Percentiles rank a stretch among this genome's conserved stretches.
Conservation (phyloP, 2,888 invertebrate species). For the Aleiodes alternator region DNA sequence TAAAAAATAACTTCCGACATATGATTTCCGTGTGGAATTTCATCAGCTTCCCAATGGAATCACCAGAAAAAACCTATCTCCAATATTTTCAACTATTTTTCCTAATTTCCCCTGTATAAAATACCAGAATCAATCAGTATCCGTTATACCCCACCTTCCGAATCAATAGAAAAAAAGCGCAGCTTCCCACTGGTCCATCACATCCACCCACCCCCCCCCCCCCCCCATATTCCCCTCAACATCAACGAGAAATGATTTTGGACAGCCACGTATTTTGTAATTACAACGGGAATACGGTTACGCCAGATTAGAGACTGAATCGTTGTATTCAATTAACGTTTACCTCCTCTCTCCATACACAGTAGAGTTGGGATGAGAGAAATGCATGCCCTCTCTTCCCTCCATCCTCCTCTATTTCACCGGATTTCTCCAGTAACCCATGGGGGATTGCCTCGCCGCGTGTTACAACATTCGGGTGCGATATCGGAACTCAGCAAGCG, state of each 20-base stretch:
- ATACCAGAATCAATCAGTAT: too few relatives aligned
- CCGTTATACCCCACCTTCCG: too few relatives aligned
- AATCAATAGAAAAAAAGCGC: too few relatives aligned
- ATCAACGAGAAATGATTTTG: not conserved
- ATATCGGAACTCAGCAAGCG: constrained; percentile 37
- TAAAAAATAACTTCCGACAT: too few relatives aligned
- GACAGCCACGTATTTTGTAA: constrained; percentile 66
- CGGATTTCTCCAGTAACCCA: constrained; percentile 64
- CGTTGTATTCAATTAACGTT: constrained; percentile 74
- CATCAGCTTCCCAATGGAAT: too few relatives aligned
- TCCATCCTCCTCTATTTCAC: constrained; percentile 63
- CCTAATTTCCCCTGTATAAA: too few relatives aligned
- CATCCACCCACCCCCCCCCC: too few relatives aligned
- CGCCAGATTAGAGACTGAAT: constrained; percentile 71
- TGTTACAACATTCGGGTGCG: constrained; percentile 26
- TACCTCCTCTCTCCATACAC: constrained; percentile 61
- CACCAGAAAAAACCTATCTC: too few relatives aligned
- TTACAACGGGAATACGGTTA: constrained; percentile 69
- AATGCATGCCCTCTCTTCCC: constrained; percentile 29
- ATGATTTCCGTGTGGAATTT: too few relatives aligned
- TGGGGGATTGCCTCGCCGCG: constrained; percentile 29
- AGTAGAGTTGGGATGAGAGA: constrained; percentile 46
- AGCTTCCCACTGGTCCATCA: too few relatives aligned
- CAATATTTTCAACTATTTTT: too few relatives aligned
- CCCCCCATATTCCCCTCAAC: not conserved